phyloP scores from a whole-genome alignment of 64 coral and sea anemone genomes.

The Acropora tenuis region DNA sequence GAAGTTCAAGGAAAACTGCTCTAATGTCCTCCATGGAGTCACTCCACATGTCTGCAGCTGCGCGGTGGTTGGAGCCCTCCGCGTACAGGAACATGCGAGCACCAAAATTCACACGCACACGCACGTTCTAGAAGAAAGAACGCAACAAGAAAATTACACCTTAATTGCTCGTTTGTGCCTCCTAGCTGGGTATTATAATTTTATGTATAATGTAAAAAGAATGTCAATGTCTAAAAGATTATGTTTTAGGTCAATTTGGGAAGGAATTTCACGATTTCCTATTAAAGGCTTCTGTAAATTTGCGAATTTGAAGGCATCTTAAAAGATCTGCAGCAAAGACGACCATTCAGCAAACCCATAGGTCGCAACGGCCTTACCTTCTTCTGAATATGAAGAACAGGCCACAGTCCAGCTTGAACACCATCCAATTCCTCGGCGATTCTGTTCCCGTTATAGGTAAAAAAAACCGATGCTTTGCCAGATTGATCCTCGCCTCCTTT shows the following conservation, averaged over 20 bases:
- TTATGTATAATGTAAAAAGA: too few species aligned
- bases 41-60: conserved; percentile 66
- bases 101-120: conserved; percentile 86
- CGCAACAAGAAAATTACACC: background rate
- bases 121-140: conserved; percentile 66
- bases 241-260: too few species aligned
- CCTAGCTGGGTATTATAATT: too few species aligned
- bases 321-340: too few species aligned
- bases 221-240: too few species aligned
- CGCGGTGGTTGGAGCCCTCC: conserved; percentile 79
- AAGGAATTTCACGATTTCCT: too few species aligned
- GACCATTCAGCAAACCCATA: too few species aligned
- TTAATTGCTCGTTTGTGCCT: too few species aligned
- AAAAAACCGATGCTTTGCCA: conserved; percentile 71
- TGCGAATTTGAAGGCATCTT: background rate
- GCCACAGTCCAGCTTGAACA: conserved; percentile 81
- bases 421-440: conserved; percentile 63
- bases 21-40: conserved; percentile 86
- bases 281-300: background rate
- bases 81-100: conserved; percentile 72
- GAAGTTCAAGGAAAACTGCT: conserved; percentile 62
- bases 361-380: conserved; percentile 60
- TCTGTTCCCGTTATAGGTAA: conserved; percentile 88
- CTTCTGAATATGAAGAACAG: conserved; percentile 93
- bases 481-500: conserved; percentile 51